These are phyloP conservation scores for Phallusia fumigata DNA, from an alignment of 23 tunicate species.

Conservation along the genomic window DNA sequence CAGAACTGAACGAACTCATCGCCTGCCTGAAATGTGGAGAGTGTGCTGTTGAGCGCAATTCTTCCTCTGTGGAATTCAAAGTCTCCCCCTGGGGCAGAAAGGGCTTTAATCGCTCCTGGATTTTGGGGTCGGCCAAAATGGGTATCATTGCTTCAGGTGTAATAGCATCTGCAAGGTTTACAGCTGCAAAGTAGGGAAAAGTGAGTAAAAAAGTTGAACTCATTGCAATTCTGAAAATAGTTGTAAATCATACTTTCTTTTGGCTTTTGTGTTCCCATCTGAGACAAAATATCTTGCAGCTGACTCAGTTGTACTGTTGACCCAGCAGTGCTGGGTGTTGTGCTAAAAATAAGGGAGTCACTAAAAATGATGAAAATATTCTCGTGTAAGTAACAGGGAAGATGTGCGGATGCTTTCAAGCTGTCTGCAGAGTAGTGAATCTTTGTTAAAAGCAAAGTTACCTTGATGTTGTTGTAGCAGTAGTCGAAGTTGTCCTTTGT, in stretches of 20 bases:
- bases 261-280: conserved; percentile 68
- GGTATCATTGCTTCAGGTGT: conserved; percentile 86
- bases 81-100: conserved; percentile 79
- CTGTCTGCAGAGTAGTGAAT: too few species aligned
- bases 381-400: too few species aligned
- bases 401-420: too few species aligned
- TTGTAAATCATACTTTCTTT: background rate
- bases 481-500: conserved; percentile 27
- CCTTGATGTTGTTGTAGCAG: conserved; percentile 20
- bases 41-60: conserved; percentile 62
- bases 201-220: background rate
- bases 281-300: conserved; percentile 78
- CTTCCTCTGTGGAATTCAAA: conserved; percentile 58
- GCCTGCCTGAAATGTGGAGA: conserved; percentile 94
- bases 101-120: conserved; percentile 85
- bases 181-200: conserved; percentile 28
- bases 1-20: conserved; percentile 75
- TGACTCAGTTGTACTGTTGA: conserved; percentile 77
- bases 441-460: too few species aligned
- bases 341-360: background rate
- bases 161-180: conserved; percentile 76
- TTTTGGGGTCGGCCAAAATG: conserved; percentile 91
- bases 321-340: conserved; percentile 13
- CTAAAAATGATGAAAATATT: too few species aligned
- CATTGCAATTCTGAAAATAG: too few species aligned